Evolutionary conservation across 1,140 invertebrate genomes (phyloP).

Genomic region (Drosophila arawakana): DNA sequence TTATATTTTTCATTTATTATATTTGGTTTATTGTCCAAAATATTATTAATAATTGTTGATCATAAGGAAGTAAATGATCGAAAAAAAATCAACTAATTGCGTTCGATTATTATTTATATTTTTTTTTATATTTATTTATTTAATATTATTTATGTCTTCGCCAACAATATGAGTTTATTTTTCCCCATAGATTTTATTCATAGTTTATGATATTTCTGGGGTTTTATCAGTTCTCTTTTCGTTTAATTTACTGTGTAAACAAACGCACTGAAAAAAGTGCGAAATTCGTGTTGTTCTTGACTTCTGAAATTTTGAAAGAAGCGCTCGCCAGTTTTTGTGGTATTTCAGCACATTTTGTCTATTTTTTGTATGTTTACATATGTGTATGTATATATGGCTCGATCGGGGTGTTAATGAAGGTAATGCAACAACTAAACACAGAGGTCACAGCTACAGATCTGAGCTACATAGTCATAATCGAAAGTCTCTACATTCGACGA

Average conservation of each 20-base stretch:
- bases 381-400: constrained; percentile 12
- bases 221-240: constrained; percentile 23
- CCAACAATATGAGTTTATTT: constrained; percentile 9
- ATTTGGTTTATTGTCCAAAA: constrained; percentile 15
- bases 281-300: constrained; percentile 61
- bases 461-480: neutral
- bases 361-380: constrained; percentile 2
- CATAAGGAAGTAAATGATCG: constrained; percentile 40
- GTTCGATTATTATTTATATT: constrained; percentile 17
- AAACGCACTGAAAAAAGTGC: constrained; percentile 43
- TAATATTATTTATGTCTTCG: constrained; percentile 12
- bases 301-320: constrained; percentile 46
- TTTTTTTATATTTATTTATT: neutral
- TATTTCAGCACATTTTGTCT: constrained; percentile 16
- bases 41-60: constrained; percentile 19
- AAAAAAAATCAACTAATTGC: constrained; percentile 27
- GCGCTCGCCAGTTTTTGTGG: constrained; percentile 18
- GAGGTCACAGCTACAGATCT: constrained; percentile 36
- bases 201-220: constrained; percentile 12
- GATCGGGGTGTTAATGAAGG: constrained; percentile 44
- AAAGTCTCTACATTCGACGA: neutral
- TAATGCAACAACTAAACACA: constrained; percentile 19
- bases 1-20: constrained; percentile 18
- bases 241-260: constrained; percentile 27
- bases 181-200: constrained; percentile 4